phyloP scores from a whole-genome alignment of 1,140 invertebrate genomes.

The Drosophila eugracilis region DNA sequence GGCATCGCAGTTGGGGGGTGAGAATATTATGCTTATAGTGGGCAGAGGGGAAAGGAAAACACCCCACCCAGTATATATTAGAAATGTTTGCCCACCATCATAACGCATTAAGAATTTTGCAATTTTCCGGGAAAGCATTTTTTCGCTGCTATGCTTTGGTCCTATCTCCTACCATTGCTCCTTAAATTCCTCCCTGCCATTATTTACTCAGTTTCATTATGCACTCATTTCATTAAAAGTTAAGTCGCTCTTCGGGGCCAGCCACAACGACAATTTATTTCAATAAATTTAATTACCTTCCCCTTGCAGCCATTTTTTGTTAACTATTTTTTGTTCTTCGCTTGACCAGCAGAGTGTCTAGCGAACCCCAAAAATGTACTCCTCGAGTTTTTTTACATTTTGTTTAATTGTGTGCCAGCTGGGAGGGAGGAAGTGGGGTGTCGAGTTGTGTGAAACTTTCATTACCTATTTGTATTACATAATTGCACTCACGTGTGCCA shows the following conservation, averaged over 20 bases:
- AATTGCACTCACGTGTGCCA: slow-evolving; percentile 58
- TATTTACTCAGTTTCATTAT: slow-evolving; percentile 47
- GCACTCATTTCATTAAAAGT: slow-evolving; percentile 66
- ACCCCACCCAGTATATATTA: slow-evolving; percentile 20
- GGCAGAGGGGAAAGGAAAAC: slow-evolving; percentile 4
- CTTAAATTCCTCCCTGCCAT: slow-evolving; percentile 2
- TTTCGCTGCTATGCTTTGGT: background rate
- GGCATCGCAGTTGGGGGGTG: background rate
- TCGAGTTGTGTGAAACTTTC: slow-evolving; percentile 62
- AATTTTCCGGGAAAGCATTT: slow-evolving; percentile 7
- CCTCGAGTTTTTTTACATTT: background rate
- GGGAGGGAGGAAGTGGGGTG: background rate
- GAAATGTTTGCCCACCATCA: slow-evolving; percentile 40
- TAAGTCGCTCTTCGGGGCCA: slow-evolving; percentile 51
- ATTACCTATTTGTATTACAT: slow-evolving; percentile 79
- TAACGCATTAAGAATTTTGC: slow-evolving; percentile 40
- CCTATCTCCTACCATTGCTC: background rate
- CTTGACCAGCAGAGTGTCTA: slow-evolving; percentile 43
- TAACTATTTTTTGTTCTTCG: slow-evolving; percentile 33
- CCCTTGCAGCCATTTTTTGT: slow-evolving; percentile 23
- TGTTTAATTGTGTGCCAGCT: slow-evolving; percentile 64
- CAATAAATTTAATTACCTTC: slow-evolving; percentile 74
- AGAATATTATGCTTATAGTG: slow-evolving; percentile 3
- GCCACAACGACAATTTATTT: slow-evolving; percentile 75
- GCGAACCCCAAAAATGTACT: background rate